Conservation (phyloP, 2,888 invertebrate species). For the Polydrusus pterygomalis region DNA sequence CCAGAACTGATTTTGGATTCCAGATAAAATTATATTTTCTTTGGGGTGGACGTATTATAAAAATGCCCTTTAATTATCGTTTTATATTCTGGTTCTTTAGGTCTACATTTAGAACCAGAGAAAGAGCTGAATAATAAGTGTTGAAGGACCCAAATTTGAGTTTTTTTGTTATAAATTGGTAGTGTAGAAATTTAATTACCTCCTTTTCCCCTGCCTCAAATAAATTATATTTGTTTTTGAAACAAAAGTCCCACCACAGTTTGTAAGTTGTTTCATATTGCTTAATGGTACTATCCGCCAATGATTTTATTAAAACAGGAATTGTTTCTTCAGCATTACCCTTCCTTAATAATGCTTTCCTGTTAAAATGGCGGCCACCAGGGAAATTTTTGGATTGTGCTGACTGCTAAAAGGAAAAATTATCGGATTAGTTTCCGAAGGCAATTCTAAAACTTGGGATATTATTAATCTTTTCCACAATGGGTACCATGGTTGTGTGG, state of each 20-base stretch:
- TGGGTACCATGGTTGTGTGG: constrained; percentile 29
- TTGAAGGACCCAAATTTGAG: constrained; percentile 14
- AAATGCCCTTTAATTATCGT: constrained; percentile 27
- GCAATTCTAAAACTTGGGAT: neutral
- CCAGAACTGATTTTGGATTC: constrained; percentile 22
- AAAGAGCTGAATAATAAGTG: constrained; percentile 18
- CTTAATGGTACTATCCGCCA: constrained; percentile 56
- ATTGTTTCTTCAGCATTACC: constrained; percentile 45
- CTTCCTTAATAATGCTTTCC: constrained; percentile 44
- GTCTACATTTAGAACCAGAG: constrained; percentile 4
- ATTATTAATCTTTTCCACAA: constrained; percentile 21
- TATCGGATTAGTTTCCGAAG: neutral
- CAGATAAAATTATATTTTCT: constrained; percentile 35
- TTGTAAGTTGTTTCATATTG: constrained; percentile 56
- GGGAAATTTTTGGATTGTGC: constrained; percentile 42
- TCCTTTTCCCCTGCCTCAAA: neutral
- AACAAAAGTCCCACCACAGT: constrained; percentile 58
- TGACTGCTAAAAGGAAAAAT: constrained; percentile 22
- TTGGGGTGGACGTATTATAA: constrained; percentile 11
- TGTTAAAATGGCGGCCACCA: constrained; percentile 44
- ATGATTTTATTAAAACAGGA: constrained; percentile 53
- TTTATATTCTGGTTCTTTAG: constrained; percentile 11
- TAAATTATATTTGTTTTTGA: constrained; percentile 29
- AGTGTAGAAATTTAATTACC: neutral
- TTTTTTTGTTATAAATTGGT: neutral